phyloP scores from a whole-genome alignment of 2,113 vertebrate genomes.

The Alouatta palliata region DNA sequence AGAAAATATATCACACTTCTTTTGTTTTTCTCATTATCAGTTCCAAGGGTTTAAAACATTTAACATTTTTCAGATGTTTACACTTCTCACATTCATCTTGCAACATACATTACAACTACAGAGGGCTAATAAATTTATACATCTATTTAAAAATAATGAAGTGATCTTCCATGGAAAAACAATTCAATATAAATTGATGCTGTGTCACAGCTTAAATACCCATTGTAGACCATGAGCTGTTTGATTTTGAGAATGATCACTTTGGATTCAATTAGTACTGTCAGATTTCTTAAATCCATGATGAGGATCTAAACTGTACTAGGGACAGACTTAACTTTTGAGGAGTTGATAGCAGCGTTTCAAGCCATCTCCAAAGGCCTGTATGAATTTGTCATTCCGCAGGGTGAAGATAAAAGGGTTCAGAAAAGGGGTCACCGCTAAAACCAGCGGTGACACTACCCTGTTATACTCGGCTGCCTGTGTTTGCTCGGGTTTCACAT shows the following conservation, averaged over 20 bases:
- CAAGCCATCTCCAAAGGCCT: not conserved
- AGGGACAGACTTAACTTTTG: not conserved
- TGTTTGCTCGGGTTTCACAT: conserved; percentile 11
- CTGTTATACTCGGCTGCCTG: conserved; percentile 7
- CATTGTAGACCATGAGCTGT: not conserved
- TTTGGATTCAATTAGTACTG: not conserved
- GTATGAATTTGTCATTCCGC: conserved; percentile 24
- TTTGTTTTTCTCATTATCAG: not conserved
- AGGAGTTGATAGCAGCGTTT: not conserved
- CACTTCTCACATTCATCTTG: not conserved
- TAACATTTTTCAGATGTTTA: not conserved
- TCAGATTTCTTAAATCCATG: not conserved
- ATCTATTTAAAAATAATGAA: not conserved
- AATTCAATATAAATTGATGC: not conserved
- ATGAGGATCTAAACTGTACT: not conserved
- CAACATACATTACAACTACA: not conserved
- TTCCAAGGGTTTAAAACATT: not conserved
- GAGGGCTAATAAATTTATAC: not conserved
- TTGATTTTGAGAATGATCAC: not conserved
- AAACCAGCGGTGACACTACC: not conserved
- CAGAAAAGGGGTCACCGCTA: conserved; percentile 45
- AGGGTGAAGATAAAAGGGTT: conserved; percentile 61
- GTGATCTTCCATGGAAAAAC: not conserved
- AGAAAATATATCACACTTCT: not conserved
- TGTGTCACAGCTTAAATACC: not conserved